Evolutionary conservation across 1,140 invertebrate species (phyloP), one percentile per base, ranked within the genome.

Genomic region (Ladona fulva): DNA sequence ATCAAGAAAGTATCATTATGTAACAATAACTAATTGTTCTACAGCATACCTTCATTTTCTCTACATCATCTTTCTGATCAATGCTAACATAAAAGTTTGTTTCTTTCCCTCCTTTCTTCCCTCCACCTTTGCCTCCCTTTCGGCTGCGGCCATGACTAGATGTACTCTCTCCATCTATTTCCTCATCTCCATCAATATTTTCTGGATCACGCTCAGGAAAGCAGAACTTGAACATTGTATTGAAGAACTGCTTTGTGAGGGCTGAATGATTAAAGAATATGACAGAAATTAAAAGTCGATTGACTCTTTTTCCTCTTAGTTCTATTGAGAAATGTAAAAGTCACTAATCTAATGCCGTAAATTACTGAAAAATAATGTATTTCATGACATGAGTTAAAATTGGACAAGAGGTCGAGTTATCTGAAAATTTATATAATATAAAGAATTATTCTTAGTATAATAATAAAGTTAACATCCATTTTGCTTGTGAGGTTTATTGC

Each of bases 211-310:
- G 92, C 85, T 97, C 97, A n/a, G 97, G 97, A 84, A 99, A 99
- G 84, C 97, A 99, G 84, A 99, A 99, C 83, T 94, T 95, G 81
- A 99, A 89, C 93, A 99, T 97, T 14, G 94, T 98, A 83, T 95
- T 95, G 86, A 97, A 99, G 85, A 99, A 98, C 83, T 97, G 96
- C 85, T 97, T 97, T 0, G 97, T 99, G 42, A 99, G 86, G 76
- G 91, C 91, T 94, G 83, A 75, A 87, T 87, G 74, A 80, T 79
- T 80, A 78, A 66, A 42, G 37, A 80, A 74, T 25, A n/a, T 74
- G 52, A 66, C 1, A 22, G 1, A n/a, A 19, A 5, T 66, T 66
- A 66, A 3, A 66, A n/a, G n/a, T n/a, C n/a, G n/a, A 66, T 66
- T 66, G 3, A 66, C 12, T 66, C 52, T 66, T 66, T 12, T 19